phyloP scores from a whole-genome alignment of 2,113 vertebrate species.

The Picathartes gymnocephalus region DNA sequence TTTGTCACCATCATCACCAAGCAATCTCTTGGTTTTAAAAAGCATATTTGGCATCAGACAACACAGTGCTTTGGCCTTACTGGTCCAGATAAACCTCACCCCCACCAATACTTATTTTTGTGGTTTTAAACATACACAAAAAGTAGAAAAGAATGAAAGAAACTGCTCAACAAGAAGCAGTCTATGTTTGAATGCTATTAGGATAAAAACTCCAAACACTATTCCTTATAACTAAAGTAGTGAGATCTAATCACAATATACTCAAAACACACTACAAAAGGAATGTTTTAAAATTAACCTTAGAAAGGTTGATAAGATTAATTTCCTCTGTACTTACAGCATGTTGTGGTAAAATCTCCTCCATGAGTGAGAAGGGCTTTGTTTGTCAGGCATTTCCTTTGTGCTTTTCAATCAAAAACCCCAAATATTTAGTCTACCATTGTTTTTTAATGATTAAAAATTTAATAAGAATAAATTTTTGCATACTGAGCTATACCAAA shows the following conservation, averaged over 20 bases:
- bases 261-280: background rate
- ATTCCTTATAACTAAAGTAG: background rate
- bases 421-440: background rate
- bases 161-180: background rate
- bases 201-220: background rate
- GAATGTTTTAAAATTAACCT: background rate
- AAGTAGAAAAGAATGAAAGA: background rate
- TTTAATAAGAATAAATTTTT: background rate
- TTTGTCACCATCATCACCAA: background rate
- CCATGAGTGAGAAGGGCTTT: background rate
- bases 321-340: background rate
- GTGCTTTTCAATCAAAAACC: fast-evolving
- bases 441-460: background rate
- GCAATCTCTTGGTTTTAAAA: background rate
- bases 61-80: background rate
- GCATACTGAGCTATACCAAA: background rate
- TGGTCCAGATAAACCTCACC: background rate
- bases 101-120: background rate
- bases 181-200: background rate
- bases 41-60: background rate
- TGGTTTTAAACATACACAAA: background rate
- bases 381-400: background rate
- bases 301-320: background rate
- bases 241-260: background rate
- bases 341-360: background rate